phyloP scores from a whole-genome alignment of 23 tunicate species.

The Trididemnum nubilum region DNA sequence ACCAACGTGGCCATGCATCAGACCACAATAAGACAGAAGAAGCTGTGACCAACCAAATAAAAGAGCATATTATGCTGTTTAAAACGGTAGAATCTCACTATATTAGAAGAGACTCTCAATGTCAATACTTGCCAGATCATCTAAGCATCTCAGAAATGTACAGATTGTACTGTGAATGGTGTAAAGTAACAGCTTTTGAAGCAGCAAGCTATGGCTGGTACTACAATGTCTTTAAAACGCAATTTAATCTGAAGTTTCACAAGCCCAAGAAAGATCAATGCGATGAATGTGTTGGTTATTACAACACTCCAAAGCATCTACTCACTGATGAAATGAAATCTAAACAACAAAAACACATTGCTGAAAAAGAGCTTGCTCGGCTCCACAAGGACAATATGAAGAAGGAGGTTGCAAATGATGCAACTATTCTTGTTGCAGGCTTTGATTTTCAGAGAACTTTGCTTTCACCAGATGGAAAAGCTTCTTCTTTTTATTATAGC shows the following conservation, averaged over 20 bases:
- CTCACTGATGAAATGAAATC: conserved; percentile 6
- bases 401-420: not conserved
- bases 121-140: conserved; percentile 1
- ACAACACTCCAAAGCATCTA: conserved; percentile 5
- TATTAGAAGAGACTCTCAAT: conserved; percentile 12
- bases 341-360: conserved; percentile 9
- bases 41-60: not conserved
- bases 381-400: not conserved
- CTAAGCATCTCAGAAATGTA: conserved; percentile 1
- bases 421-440: not conserved
- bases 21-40: not conserved
- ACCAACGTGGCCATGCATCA: not conserved
- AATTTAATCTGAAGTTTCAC: conserved; percentile 11
- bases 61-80: conserved; percentile 9
- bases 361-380: not conserved
- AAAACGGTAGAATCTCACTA: not conserved
- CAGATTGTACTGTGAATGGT: conserved; percentile 2
- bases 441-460: no score
- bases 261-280: conserved; percentile 6
- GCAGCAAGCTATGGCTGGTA: not conserved
- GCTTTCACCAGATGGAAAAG: no score
- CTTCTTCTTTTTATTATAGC: no score
- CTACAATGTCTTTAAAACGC: not conserved
- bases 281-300: not conserved
- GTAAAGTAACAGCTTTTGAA: not conserved